These are phyloP conservation scores for Cisticola juncidis DNA, from an alignment of 2,113 vertebrate genomes.

Conservation along the genomic window DNA sequence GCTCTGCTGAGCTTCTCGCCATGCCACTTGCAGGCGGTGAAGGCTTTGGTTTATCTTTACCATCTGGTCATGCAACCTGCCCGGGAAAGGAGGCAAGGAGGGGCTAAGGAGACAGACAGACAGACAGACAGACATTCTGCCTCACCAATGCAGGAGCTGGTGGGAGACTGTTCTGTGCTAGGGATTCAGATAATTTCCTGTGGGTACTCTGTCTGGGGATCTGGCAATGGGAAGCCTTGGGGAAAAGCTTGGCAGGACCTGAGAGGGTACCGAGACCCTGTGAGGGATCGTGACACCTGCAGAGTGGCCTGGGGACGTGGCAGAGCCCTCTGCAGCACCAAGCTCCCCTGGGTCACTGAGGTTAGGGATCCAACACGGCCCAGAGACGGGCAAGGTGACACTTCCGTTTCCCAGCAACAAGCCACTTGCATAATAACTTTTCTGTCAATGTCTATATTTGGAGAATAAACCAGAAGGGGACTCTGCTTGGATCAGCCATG, in stretches of 20 bases:
- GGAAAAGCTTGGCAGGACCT: background rate
- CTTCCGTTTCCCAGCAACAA: slow-evolving; percentile 3
- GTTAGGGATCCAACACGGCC: background rate
- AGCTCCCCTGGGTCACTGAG: background rate
- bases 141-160: background rate
- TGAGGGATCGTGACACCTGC: background rate
- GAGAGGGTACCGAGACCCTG: rapidly evolving
- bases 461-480: slow-evolving; percentile 2
- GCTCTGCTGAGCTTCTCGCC: slow-evolving; percentile 92
- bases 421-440: background rate
- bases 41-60: slow-evolving; percentile 98
- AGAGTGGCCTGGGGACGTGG: too few species aligned
- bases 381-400: background rate
- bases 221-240: background rate
- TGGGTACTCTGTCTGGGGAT: rapidly evolving
- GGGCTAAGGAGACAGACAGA: background rate
- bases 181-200: background rate
- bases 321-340: rapidly evolving
- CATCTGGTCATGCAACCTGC: slow-evolving; percentile 96
- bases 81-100: background rate
- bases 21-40: slow-evolving; percentile 93
- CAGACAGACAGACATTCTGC: background rate
- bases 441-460: slow-evolving; percentile 10
- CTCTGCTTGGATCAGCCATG: background rate
- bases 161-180: background rate